Evolutionary conservation across 2,113 vertebrate genomes (phyloP).

Genomic region (Mystacornis crossleyi): DNA sequence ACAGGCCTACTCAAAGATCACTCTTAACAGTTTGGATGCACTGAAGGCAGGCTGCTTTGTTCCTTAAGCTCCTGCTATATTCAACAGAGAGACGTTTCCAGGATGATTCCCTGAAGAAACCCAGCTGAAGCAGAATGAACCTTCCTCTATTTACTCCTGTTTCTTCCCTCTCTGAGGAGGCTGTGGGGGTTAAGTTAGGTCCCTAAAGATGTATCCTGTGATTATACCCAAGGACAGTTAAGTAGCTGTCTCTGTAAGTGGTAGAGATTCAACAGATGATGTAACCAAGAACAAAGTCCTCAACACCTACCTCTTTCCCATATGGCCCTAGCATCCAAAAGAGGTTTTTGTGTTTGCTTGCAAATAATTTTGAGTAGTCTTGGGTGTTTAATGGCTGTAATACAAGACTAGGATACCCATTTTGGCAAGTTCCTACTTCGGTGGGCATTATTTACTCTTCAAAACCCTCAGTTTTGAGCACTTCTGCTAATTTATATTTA

Average conservation of each 20-base stretch:
- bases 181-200: neutral
- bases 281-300: neutral
- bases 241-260: neutral
- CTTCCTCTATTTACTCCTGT: neutral
- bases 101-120: neutral
- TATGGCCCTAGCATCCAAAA: neutral
- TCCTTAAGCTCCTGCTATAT: neutral
- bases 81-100: neutral
- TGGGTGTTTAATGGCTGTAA: neutral
- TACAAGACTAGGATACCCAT: neutral
- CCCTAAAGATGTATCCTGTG: neutral
- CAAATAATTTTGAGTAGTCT: neutral
- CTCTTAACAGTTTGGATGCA: neutral
- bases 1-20: neutral
- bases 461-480: neutral
- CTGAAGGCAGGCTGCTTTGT: neutral
- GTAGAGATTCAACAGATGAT: neutral
- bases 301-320: neutral
- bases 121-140: neutral
- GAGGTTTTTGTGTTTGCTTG: neutral
- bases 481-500: neutral
- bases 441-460: neutral
- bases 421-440: neutral
- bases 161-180: neutral
- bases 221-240: neutral